These are phyloP conservation scores for Melikaiella ostensackeni DNA, from an alignment of 2,888 invertebrate species.

Conservation along the genomic window DNA sequence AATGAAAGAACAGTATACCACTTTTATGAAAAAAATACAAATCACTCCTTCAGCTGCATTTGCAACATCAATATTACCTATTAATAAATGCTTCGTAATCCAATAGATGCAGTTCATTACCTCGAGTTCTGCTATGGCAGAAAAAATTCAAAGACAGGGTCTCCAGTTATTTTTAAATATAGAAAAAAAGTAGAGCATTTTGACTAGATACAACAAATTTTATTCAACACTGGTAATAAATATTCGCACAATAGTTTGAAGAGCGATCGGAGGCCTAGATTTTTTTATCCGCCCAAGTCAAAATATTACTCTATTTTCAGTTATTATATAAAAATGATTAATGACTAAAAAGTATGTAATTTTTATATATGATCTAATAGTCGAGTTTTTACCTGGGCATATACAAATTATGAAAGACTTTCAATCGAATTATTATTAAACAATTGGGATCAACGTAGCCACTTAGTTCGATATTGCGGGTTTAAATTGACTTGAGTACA, in stretches of 20 bases:
- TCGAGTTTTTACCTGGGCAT: neutral
- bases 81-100: conserved; percentile 10
- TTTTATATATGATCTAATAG: neutral
- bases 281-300: neutral
- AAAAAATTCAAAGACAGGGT: conserved; percentile 34
- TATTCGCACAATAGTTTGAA: conserved; percentile 8
- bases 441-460: conserved; percentile 33
- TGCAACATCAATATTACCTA: neutral
- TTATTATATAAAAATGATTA: neutral
- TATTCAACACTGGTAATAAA: neutral
- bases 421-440: conserved; percentile 9
- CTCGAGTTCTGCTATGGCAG: conserved; percentile 16
- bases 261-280: conserved; percentile 2
- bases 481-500: conserved; percentile 38
- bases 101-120: conserved; percentile 19
- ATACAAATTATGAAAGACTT: conserved; percentile 10
- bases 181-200: conserved; percentile 24
- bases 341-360: neutral
- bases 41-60: conserved; percentile 12
- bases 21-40: neutral
- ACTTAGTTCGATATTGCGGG: conserved; percentile 36
- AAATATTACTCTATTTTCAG: neutral
- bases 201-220: neutral
- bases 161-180: conserved; percentile 30
- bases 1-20: neutral